Evolutionary conservation across 23 tunicate species (phyloP).

Genomic region (Trididemnum clinides): DNA sequence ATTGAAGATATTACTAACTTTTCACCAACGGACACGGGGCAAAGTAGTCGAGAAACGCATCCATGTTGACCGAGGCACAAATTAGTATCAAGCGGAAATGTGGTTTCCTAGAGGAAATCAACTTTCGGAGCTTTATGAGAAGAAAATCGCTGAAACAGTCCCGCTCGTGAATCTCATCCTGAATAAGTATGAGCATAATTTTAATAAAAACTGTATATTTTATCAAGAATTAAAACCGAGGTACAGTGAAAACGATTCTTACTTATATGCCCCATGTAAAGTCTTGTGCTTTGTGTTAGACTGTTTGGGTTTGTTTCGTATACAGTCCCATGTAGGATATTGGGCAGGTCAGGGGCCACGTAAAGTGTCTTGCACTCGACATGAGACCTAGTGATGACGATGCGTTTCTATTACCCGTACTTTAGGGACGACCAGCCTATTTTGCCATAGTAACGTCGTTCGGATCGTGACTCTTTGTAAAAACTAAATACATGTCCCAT

Average conservation of each 20-base stretch:
- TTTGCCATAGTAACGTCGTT: no score
- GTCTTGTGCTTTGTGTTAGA: no score
- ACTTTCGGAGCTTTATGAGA: slow-evolving; percentile 84
- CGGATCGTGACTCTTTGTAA: no score
- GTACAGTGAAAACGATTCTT: background rate
- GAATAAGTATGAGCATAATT: background rate
- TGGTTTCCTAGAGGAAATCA: slow-evolving; percentile 41
- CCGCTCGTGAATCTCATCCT: slow-evolving; percentile 98
- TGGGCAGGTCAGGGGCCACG: no score
- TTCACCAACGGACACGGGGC: slow-evolving; percentile 69
- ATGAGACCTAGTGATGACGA: no score
- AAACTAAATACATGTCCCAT: no score
- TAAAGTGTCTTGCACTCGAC: no score
- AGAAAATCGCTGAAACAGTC: slow-evolving; percentile 92
- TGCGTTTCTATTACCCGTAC: no score
- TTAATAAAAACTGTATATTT: background rate
- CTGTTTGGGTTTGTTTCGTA: no score
- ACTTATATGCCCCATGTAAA: no score
- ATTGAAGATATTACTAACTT: slow-evolving; percentile 46
- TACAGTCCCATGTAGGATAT: no score
- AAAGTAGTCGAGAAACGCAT: slow-evolving; percentile 72
- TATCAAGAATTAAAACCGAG: background rate
- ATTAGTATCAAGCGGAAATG: slow-evolving; percentile 66
- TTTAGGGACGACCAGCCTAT: no score
- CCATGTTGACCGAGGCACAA: slow-evolving; percentile 67